A percentile compares a stretch with the other conserved stretches of the same genome.
These are phyloP conservation scores for Menura novaehollandiae DNA, from an alignment of 2,113 vertebrate species.

Conservation along the genomic window DNA sequence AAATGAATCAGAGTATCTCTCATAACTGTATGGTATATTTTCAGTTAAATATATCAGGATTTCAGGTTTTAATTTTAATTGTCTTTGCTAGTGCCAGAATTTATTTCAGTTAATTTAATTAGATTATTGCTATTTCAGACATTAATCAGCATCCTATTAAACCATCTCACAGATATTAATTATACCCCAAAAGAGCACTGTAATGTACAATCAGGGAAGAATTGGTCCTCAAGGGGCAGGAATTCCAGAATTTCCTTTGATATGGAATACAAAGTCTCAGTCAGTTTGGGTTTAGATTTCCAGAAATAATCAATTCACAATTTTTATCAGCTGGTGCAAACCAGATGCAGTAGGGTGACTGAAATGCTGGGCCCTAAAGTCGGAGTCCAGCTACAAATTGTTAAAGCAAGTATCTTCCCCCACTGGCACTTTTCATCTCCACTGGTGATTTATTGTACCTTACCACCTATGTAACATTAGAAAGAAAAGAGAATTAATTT, in stretches of 20 bases:
- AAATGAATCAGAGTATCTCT: neutral
- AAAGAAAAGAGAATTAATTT: neutral
- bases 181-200: neutral
- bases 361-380: neutral
- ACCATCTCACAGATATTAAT: neutral
- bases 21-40: neutral
- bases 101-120: conserved; percentile 31
- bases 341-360: neutral
- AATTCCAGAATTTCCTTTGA: neutral
- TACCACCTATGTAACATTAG: neutral
- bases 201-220: neutral
- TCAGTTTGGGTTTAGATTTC: neutral
- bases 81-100: conserved; percentile 18
- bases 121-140: conserved; percentile 31
- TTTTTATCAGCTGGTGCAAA: neutral
- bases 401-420: neutral
- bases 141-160: conserved; percentile 22
- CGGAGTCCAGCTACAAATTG: neutral
- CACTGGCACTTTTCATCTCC: neutral
- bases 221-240: neutral
- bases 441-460: neutral
- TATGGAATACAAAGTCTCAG: neutral
- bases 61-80: conserved; percentile 26
- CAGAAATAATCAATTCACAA: neutral
- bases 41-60: conserved; percentile 10